phyloP scores from a whole-genome alignment of 2,888 invertebrate genomes.

The Tryphoninae sp. region DNA sequence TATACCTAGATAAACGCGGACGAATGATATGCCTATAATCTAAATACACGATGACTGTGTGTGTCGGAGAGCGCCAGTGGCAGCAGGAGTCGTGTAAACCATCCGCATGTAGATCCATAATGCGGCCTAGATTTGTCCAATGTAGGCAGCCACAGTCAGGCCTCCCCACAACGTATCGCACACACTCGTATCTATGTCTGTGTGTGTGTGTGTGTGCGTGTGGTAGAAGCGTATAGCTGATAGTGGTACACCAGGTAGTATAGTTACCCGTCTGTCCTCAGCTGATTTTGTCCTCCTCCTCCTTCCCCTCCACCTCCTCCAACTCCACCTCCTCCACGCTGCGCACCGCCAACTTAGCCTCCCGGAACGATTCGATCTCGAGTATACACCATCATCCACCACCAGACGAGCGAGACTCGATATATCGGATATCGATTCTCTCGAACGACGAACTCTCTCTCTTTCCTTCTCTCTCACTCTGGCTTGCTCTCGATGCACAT shows the following conservation, averaged over 20 bases:
- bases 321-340: slow-evolving; percentile 19
- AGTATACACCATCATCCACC: slow-evolving; percentile 41
- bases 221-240: background rate
- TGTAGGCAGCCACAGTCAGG: slow-evolving; percentile 36
- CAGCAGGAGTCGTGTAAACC: slow-evolving; percentile 61
- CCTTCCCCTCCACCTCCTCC: slow-evolving; percentile 9
- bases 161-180: slow-evolving; percentile 23
- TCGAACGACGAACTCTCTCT: slow-evolving; percentile 41
- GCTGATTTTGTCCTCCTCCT: slow-evolving; percentile 30
- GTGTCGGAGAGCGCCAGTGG: slow-evolving; percentile 31
- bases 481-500: slow-evolving; percentile 49
- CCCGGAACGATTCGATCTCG: slow-evolving; percentile 57
- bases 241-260: slow-evolving; percentile 15
- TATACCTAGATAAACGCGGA: slow-evolving; percentile 1
- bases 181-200: background rate
- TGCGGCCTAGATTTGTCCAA: slow-evolving; percentile 73
- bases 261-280: slow-evolving; percentile 69
- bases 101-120: slow-evolving; percentile 74
- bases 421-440: slow-evolving; percentile 60
- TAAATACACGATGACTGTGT: background rate
- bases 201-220: background rate
- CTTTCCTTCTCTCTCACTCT: slow-evolving; percentile 2
- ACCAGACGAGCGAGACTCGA: slow-evolving; percentile 50
- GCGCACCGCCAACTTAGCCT: slow-evolving; percentile 54
- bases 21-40: slow-evolving; percentile 35